These are phyloP conservation scores for Sesia apiformis DNA, from an alignment of 2,888 invertebrate genomes.

Conservation along the genomic window DNA sequence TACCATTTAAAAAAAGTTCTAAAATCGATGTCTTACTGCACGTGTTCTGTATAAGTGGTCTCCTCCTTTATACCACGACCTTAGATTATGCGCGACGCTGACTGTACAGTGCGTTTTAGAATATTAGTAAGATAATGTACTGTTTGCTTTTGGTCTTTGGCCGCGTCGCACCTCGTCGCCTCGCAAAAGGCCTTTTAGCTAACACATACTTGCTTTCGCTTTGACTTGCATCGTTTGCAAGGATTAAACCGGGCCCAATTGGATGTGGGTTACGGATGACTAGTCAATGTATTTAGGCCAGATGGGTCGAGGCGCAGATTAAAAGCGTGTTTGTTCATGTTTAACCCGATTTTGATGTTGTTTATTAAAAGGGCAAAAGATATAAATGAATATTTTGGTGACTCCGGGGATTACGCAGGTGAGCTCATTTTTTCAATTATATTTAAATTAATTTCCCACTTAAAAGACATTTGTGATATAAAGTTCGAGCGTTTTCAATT, in stretches of 20 bases:
- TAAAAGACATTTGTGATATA: too few species aligned
- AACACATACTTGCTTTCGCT: slow-evolving; percentile 51
- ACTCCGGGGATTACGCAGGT: too few species aligned
- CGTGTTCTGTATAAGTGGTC: too few species aligned
- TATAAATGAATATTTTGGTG: too few species aligned
- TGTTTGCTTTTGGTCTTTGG: background rate
- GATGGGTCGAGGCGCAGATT: slow-evolving; percentile 20
- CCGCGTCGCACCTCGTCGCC: slow-evolving; percentile 24
- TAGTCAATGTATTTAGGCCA: slow-evolving; percentile 52
- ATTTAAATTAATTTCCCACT: too few species aligned
- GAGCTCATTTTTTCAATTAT: too few species aligned
- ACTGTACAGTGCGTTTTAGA: background rate
- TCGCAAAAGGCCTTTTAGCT: slow-evolving; percentile 60
- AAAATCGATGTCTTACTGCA: too few species aligned
- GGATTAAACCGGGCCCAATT: slow-evolving; percentile 47
- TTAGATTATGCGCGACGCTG: too few species aligned
- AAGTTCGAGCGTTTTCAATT: too few species aligned
- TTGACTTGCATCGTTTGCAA: slow-evolving; percentile 49
- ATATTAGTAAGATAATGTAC: background rate
- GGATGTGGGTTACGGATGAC: slow-evolving; percentile 50
- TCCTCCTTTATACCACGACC: too few species aligned
- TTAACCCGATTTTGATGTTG: slow-evolving; percentile 13
- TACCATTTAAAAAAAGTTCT: too few species aligned
- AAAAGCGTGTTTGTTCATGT: slow-evolving; percentile 17
- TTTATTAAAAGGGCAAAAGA: too few species aligned